Percentiles rank a stretch among this genome's conserved stretches.
Conservation (phyloP, 1,140 invertebrate species). For the Rhyzopertha dominica region DNA sequence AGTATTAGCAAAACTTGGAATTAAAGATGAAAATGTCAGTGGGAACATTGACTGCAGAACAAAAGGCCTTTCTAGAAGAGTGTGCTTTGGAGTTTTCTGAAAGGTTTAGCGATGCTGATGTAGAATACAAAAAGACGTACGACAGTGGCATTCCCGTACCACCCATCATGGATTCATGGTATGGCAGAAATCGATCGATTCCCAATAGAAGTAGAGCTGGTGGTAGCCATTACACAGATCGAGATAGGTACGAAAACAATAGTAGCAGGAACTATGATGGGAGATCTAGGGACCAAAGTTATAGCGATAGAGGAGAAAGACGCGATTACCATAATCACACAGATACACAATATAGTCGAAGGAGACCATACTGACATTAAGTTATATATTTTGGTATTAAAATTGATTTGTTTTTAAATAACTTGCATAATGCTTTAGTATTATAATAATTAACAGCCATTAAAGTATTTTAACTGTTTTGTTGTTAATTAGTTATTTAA, state of each 20-base stretch:
- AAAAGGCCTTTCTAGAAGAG: constrained; percentile 38
- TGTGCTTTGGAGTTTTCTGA: constrained; percentile 38
- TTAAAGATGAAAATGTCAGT: constrained; percentile 3
- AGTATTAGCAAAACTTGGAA: constrained; percentile 2
- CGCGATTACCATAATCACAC: too few relatives aligned
- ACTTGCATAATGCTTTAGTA: too few relatives aligned
- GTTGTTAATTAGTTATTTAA: too few relatives aligned
- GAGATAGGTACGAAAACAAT: constrained; percentile 14
- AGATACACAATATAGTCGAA: too few relatives aligned
- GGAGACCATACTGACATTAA: too few relatives aligned
- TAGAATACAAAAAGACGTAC: constrained; percentile 34
- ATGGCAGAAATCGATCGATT: constrained; percentile 23
- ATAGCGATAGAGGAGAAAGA: too few relatives aligned
- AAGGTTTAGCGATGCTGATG: constrained; percentile 34
- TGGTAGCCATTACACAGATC: constrained; percentile 13
- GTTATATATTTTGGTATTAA: too few relatives aligned
- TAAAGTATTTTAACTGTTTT: too few relatives aligned
- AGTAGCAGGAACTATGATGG: constrained; percentile 13
- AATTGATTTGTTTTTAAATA: too few relatives aligned
- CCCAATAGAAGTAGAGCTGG: constrained; percentile 14
- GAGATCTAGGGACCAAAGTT: too few relatives aligned
- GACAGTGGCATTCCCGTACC: constrained; percentile 34
- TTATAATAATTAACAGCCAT: too few relatives aligned
- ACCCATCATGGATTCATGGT: constrained; percentile 39
- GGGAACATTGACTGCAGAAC: constrained; percentile 28